These are phyloP conservation scores for Zaprionus gabonicus DNA, from an alignment of 1,140 invertebrate species.

Conservation along the genomic window DNA sequence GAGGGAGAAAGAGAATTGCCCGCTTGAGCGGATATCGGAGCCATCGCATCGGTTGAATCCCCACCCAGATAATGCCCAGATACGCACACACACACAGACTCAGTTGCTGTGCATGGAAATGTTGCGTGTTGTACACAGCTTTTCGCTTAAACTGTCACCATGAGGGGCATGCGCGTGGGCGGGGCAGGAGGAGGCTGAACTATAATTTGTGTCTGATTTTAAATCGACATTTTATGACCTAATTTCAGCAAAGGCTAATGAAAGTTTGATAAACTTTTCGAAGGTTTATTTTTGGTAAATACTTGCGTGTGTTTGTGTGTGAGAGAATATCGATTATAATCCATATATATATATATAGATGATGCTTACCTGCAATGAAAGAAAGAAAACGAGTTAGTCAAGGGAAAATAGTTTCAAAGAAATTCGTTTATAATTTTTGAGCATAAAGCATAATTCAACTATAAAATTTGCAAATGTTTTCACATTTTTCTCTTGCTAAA, in stretches of 20 bases:
- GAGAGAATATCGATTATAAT: constrained; percentile 1
- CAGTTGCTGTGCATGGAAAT: not conserved
- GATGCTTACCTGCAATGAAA: constrained; percentile 66
- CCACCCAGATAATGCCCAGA: constrained; percentile 9
- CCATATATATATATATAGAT: not conserved
- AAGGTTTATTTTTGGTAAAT: constrained; percentile 39
- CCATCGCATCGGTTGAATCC: constrained; percentile 33
- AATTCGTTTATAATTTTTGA: not conserved
- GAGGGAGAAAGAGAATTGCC: constrained; percentile 28
- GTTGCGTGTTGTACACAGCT: constrained; percentile 34
- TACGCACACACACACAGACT: not conserved
- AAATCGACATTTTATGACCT: constrained; percentile 72
- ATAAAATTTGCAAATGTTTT: not conserved
- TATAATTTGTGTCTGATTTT: constrained; percentile 63
- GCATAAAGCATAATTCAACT: not conserved
- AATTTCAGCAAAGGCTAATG: constrained; percentile 55
- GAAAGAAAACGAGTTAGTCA: constrained; percentile 2
- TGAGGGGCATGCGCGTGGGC: too few relatives aligned
- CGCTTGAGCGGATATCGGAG: constrained; percentile 66
- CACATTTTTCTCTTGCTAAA: not conserved
- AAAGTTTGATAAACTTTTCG: constrained; percentile 52
- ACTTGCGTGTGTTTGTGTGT: constrained; percentile 57
- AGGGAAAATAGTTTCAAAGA: not conserved
- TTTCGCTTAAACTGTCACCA: constrained; percentile 59
- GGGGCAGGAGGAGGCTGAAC: constrained; percentile 16